Evolutionary conservation across 35 echinoderm and acorn worm species (phyloP).

Genomic region (Acanthaster planci): DNA sequence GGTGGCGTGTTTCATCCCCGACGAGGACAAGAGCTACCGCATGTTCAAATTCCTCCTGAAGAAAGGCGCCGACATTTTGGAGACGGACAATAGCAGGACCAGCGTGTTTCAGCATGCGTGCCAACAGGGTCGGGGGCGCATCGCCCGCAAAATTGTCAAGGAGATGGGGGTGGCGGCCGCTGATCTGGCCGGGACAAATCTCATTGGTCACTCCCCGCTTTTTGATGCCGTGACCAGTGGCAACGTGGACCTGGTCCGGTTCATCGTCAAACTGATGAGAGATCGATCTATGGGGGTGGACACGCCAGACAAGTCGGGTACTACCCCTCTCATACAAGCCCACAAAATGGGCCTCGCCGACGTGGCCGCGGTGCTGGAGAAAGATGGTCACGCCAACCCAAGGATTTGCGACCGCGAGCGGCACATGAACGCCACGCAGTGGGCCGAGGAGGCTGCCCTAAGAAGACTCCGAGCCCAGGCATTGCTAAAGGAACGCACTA

Average conservation of each 20-base stretch:
- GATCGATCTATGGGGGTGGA: slow-evolving; percentile 61
- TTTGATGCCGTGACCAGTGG: slow-evolving; percentile 65
- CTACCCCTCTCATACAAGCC: slow-evolving; percentile 65
- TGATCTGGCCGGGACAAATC: slow-evolving; percentile 57
- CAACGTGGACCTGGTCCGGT: slow-evolving; percentile 40
- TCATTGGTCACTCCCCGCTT: slow-evolving; percentile 48
- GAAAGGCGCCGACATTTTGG: slow-evolving; percentile 59
- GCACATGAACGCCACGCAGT: slow-evolving; percentile 64
- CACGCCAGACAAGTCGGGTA: slow-evolving; percentile 49
- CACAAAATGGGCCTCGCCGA: slow-evolving; percentile 45
- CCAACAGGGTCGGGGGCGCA: slow-evolving; percentile 25
- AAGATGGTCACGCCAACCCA: slow-evolving; percentile 67
- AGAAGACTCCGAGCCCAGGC: slow-evolving; percentile 11
- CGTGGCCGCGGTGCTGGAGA: slow-evolving; percentile 43
- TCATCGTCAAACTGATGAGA: slow-evolving; percentile 43
- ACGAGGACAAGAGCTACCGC: slow-evolving; percentile 67
- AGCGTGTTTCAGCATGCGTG: slow-evolving; percentile 82
- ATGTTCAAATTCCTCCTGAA: slow-evolving; percentile 76
- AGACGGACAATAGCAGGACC: slow-evolving; percentile 46
- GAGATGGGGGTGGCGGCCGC: slow-evolving; percentile 45
- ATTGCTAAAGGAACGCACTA: slow-evolving; percentile 14
- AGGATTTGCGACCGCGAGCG: slow-evolving; percentile 63
- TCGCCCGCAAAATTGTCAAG: slow-evolving; percentile 54
- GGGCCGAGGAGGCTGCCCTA: slow-evolving; percentile 50
- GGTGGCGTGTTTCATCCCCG: slow-evolving; percentile 42